A percentile compares a stretch with the other conserved stretches of the same genome.
Evolutionary conservation across 2,113 vertebrate species (phyloP).

Genomic region (Colaptes auratus): DNA sequence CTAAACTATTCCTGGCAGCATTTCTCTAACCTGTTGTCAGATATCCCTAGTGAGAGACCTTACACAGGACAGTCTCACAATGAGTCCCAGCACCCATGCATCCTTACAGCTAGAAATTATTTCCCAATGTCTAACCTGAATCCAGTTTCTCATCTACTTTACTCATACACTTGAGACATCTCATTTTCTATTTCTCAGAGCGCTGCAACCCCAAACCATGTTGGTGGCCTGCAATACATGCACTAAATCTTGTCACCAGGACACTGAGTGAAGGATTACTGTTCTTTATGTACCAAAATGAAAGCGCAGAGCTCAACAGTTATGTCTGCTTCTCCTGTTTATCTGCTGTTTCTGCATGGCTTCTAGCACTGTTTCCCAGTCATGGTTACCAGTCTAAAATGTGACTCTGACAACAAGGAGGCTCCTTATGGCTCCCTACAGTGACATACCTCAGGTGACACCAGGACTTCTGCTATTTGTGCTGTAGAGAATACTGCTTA

Average conservation of each 20-base stretch:
- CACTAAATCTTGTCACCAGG: constrained; percentile 40
- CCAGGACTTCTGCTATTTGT: not conserved
- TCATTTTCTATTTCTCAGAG: not conserved
- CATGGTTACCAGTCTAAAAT: not conserved
- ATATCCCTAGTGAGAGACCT: not conserved
- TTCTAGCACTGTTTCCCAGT: constrained; percentile 1
- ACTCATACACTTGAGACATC: not conserved
- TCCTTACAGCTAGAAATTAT: not conserved
- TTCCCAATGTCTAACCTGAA: not conserved
- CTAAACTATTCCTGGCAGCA: not conserved
- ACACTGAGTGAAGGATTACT: constrained; percentile 34
- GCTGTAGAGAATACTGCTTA: not conserved
- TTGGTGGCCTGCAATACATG: not conserved
- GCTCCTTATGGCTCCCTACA: not conserved
- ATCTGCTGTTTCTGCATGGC: constrained; percentile 30
- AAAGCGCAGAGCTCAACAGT: constrained; percentile 54
- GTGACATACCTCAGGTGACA: not conserved
- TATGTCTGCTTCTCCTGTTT: constrained; percentile 46
- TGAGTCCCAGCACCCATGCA: not conserved
- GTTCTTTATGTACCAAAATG: constrained; percentile 17
- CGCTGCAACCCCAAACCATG: not conserved
- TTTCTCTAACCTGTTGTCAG: not conserved
- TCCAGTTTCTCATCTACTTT: not conserved
- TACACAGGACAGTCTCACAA: accelerated
- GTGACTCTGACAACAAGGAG: not conserved